These are phyloP conservation scores for Chaetops frenatus DNA, from an alignment of 2,113 vertebrate genomes.

Conservation along the genomic window DNA sequence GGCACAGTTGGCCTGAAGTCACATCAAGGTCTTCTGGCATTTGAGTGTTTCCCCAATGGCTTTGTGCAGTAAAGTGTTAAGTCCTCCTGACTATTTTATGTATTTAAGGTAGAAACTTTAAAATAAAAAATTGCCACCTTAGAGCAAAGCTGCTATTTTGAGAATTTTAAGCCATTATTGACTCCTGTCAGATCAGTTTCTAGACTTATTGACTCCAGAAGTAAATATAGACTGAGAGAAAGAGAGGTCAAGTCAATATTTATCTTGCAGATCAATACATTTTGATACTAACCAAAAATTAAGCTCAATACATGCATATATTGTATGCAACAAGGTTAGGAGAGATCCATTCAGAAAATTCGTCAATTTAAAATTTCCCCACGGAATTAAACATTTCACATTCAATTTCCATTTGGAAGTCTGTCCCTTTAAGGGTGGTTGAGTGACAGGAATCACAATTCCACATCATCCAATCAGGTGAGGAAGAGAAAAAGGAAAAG, in stretches of 20 bases:
- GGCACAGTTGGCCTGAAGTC: not conserved
- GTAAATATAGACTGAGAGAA: slow-evolving; percentile 75
- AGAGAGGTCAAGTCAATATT: slow-evolving; percentile 76
- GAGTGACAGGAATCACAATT: not conserved
- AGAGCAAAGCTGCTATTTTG: slow-evolving; percentile 65
- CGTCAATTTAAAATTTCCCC: slow-evolving; percentile 52
- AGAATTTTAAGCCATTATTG: slow-evolving; percentile 73
- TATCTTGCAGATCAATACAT: slow-evolving; percentile 73
- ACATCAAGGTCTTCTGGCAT: not conserved
- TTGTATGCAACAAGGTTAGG: slow-evolving; percentile 32
- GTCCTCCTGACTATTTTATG: slow-evolving; percentile 6
- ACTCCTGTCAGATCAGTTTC: slow-evolving; percentile 76
- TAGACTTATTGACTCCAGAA: slow-evolving; percentile 72
- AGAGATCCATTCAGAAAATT: slow-evolving; percentile 51
- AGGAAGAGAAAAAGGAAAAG: not conserved
- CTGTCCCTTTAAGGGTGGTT: not conserved
- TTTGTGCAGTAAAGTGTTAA: slow-evolving; percentile 27
- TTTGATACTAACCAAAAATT: slow-evolving; percentile 73
- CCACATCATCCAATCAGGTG: rapidly evolving
- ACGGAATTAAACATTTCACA: not conserved
- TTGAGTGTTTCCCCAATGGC: not conserved
- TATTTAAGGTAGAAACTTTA: slow-evolving; percentile 49
- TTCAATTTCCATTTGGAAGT: not conserved
- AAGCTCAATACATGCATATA: slow-evolving; percentile 59
- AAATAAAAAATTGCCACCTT: slow-evolving; percentile 53